Evolutionary conservation across 2,888 invertebrate genomes (phyloP).

Genomic region (Drosophila kanekoi): DNA sequence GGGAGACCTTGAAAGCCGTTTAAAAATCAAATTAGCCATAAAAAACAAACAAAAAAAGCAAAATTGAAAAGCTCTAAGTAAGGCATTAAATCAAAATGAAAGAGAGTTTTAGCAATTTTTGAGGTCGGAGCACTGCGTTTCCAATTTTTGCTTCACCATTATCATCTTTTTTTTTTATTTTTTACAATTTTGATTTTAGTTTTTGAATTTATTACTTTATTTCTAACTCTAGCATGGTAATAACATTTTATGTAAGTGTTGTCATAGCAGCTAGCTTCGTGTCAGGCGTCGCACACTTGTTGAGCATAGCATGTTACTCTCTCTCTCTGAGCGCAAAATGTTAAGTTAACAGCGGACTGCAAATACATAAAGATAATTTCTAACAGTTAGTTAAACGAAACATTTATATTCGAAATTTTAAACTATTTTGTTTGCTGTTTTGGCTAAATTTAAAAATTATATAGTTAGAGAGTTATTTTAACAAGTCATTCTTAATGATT

Average conservation of each 20-base stretch:
- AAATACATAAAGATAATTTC: slow-evolving; percentile 4
- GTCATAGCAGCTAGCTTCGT: slow-evolving; percentile 29
- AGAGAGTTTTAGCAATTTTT: no score
- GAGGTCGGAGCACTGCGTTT: no score
- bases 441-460: no score
- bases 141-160: no score
- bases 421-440: not conserved
- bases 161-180: not conserved
- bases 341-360: slow-evolving; percentile 31
- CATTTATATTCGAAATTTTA: not conserved
- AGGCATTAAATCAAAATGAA: no score
- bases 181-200: slow-evolving; percentile 5
- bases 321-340: slow-evolving; percentile 5
- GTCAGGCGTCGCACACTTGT: slow-evolving; percentile 29
- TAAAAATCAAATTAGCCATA: no score
- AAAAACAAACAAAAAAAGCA: no score
- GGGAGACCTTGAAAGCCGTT: no score
- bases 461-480: no score
- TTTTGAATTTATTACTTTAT: not conserved
- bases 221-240: slow-evolving; percentile 6
- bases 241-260: slow-evolving; percentile 9
- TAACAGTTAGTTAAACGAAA: slow-evolving; percentile 29
- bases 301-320: slow-evolving; percentile 32
- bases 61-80: no score
- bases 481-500: no score